A percentile compares a stretch with the other conserved stretches of the same genome.
Conservation (phyloP, 2,113 vertebrate genomes). For the Peromyscus californicus region DNA sequence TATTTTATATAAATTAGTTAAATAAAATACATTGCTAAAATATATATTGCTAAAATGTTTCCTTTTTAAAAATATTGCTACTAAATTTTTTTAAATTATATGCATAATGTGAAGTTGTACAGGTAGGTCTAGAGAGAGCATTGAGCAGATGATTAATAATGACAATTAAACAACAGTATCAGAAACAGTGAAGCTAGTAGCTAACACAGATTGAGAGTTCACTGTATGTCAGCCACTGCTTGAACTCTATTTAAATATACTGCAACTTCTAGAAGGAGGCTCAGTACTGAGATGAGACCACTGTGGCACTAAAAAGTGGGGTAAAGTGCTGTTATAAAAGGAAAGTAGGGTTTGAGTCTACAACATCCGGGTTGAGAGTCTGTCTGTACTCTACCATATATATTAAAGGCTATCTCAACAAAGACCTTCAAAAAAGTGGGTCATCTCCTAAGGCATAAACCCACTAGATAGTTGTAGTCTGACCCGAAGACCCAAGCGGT, state of each 20-base stretch:
- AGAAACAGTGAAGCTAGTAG: not conserved
- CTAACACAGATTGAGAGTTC: not conserved
- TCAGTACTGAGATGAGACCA: not conserved
- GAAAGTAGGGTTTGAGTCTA: not conserved
- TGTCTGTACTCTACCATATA: not conserved
- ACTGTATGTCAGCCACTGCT: not conserved
- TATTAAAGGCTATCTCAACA: not conserved
- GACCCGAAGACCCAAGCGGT: not conserved
- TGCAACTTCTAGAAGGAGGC: not conserved
- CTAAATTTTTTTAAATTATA: not conserved
- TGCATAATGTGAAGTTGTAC: not conserved
- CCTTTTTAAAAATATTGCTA: not conserved
- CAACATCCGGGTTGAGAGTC: not conserved
- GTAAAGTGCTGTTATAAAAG: rapidly evolving
- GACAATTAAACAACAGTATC: not conserved
- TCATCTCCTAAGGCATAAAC: not conserved
- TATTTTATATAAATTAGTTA: not conserved
- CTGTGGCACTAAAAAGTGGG: not conserved
- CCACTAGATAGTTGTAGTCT: not conserved
- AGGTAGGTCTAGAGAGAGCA: not conserved
- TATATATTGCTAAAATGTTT: not conserved
- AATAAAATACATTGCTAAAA: not conserved
- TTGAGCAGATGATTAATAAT: not conserved
- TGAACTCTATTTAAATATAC: not conserved
- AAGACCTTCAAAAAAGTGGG: not conserved